These are phyloP conservation scores for Chelonus insularis DNA, from an alignment of 1,140 invertebrate genomes.

Conservation along the genomic window DNA sequence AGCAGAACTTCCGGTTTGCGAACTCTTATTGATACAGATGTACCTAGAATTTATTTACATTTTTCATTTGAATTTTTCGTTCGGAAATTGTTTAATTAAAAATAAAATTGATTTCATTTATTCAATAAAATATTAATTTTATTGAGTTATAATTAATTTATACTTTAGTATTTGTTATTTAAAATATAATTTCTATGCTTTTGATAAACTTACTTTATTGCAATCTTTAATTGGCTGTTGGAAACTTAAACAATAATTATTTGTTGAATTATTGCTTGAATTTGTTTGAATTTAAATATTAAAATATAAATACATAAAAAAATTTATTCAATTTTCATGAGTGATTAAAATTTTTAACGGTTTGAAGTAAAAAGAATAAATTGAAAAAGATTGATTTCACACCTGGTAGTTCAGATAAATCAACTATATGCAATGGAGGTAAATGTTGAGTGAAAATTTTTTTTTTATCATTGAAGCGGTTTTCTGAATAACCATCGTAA, in stretches of 20 bases:
- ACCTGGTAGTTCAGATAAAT: conserved; percentile 18
- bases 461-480: background rate
- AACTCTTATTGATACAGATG: conserved; percentile 71
- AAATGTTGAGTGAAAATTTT: background rate
- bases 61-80: background rate
- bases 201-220: too few relatives aligned
- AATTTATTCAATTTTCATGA: too few relatives aligned
- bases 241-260: too few relatives aligned
- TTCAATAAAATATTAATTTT: too few relatives aligned
- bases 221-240: too few relatives aligned
- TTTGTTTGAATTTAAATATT: too few relatives aligned
- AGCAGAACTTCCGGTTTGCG: conserved; percentile 80
- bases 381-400: background rate
- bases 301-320: too few relatives aligned
- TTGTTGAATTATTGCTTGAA: too few relatives aligned
- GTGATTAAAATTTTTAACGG: too few relatives aligned
- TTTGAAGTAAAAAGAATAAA: background rate
- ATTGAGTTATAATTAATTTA: too few relatives aligned
- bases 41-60: conserved; percentile 47
- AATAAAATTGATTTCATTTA: background rate
- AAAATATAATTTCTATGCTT: too few relatives aligned
- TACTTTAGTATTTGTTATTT: too few relatives aligned
- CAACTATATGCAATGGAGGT: background rate
- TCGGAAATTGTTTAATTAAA: conserved; percentile 6
- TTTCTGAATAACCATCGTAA: conserved; percentile 55